Percentiles rank a stretch among this genome's conserved stretches.
Evolutionary conservation across 2,888 invertebrate genomes (phyloP).

Genomic region (Dynastes maya): DNA sequence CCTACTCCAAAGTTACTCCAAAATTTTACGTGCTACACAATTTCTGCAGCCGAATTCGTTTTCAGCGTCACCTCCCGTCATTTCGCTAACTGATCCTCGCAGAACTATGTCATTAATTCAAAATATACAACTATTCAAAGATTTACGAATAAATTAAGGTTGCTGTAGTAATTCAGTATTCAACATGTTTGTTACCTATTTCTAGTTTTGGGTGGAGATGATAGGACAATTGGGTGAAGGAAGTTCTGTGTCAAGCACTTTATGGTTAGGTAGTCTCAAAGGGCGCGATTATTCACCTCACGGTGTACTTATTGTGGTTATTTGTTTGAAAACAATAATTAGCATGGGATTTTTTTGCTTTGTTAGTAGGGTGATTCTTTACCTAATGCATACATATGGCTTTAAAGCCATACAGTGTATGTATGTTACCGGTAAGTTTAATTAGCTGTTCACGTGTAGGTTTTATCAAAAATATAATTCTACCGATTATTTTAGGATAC

Average conservation of each 20-base stretch:
- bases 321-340: not conserved
- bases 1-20: too few relatives aligned
- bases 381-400: not conserved
- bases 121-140: too few relatives aligned
- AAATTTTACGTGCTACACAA: too few relatives aligned
- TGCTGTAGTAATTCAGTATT: too few relatives aligned
- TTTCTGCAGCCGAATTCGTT: too few relatives aligned
- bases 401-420: not conserved
- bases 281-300: constrained; percentile 26
- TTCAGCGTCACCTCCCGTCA: too few relatives aligned
- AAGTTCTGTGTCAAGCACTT: constrained; percentile 16
- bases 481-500: constrained; percentile 40
- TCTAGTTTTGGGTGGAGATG: constrained; percentile 46
- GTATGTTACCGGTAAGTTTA: not conserved
- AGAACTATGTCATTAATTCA: too few relatives aligned
- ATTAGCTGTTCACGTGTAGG: not conserved
- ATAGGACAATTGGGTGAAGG: constrained; percentile 9
- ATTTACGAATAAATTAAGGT: too few relatives aligned
- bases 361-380: constrained; percentile 60
- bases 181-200: not conserved
- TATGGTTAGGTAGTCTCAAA: constrained; percentile 46
- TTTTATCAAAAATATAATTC: not conserved
- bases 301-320: constrained; percentile 24
- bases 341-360: constrained; percentile 55
- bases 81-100: too few relatives aligned